Evolutionary conservation across 2,888 invertebrate genomes (phyloP), one percentile per base, ranked within the genome.

Genomic region (Sinhomidia bicolor): DNA sequence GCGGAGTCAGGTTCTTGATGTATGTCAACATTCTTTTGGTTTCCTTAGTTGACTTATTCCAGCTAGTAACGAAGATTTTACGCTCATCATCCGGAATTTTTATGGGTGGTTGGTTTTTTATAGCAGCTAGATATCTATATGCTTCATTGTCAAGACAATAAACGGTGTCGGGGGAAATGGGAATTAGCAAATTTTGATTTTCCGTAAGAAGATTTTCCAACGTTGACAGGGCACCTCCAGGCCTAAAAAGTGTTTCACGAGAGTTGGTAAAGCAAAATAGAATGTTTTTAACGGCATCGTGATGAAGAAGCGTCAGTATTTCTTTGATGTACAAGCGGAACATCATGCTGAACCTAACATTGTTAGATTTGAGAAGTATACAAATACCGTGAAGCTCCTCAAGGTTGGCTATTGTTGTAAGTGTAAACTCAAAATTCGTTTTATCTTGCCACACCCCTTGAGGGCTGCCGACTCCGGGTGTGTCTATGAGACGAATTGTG

Each of bases 61-160:
- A 82, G 36, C 82, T 82, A 7, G 1, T 57, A 17, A 20, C 4
- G 51, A 47, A 68, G 32, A 23, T 54, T 51, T n/a, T 17, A 2
- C 32, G 14, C 1, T 82, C 32, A 2, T 82, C 23, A 4, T 1
- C 23, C 4, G 54, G n/a, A 29, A 76, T 62, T 4, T 3, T 26
- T 9, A 86, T 29, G 14, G 57, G 65, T 5, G 26, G 44, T 0
- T 9, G 1, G 51, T 68, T 80, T 29, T 87, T 81, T 2, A 81
- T 7, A 0, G 91, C 91, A 10, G 81, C 84, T 12, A 91, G 71
- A 83, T 86, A 91, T 4, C 91, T 76, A 20, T 85, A 68, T 2
- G 91, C 78, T 51, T 91, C 91, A n/a, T 62, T 88, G 44, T 91
- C 91, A 44, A 80, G 74, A 62, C 91, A 91, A 32, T 89, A 91